Conservation (phyloP, 2,113 vertebrate species). For the Elachura formosa region DNA sequence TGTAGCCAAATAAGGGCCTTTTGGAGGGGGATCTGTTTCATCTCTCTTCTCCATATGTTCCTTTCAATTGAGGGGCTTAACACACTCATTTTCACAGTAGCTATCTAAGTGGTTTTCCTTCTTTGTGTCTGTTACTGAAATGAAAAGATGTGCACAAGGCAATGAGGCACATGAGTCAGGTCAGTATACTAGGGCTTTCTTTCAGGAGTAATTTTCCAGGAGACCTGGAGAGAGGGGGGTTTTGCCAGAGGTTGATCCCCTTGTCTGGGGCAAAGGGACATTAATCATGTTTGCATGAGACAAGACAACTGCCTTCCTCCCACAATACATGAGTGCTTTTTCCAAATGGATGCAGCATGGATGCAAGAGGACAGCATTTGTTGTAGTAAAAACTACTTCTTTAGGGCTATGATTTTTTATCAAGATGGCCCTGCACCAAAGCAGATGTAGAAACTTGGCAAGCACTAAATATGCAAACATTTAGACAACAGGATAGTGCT, state of each 20-base stretch:
- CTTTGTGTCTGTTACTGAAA: background rate
- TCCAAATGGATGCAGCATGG: background rate
- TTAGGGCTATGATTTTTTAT: background rate
- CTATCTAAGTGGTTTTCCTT: background rate
- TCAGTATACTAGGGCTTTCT: background rate
- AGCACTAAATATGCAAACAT: background rate
- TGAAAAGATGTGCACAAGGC: background rate
- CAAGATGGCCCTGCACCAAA: background rate
- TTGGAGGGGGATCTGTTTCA: constrained; percentile 31
- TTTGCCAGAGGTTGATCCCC: background rate
- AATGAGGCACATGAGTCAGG: background rate
- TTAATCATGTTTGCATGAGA: background rate
- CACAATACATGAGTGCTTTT: background rate
- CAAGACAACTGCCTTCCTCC: background rate
- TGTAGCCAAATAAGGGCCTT: constrained; percentile 44
- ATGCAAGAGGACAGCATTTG: background rate
- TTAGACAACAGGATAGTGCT: background rate
- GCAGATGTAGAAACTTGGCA: background rate
- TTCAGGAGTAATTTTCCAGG: background rate
- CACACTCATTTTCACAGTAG: constrained; percentile 44
- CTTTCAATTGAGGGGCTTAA: constrained; percentile 22
- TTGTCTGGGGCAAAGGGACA: background rate
- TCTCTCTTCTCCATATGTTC: constrained; percentile 32
- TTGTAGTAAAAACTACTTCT: background rate
- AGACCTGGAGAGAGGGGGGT: background rate